Evolutionary conservation across 2,113 vertebrate genomes (phyloP), one percentile per base, ranked within the genome.

Genomic region (Poeciliopsis retropinna): DNA sequence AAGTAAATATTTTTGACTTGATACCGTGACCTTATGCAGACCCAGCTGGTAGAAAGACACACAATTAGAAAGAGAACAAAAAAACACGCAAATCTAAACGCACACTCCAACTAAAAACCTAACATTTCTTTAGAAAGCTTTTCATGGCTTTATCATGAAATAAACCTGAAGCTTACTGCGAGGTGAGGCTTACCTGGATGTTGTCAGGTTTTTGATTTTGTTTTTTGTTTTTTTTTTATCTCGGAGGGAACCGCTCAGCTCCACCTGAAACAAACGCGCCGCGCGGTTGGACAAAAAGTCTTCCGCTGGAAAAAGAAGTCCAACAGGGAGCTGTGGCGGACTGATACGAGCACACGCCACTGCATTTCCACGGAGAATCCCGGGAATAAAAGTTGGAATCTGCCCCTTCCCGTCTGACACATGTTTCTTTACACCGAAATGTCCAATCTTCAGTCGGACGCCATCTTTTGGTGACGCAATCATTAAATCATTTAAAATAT

Each of bases 151-250:
- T 8, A 47, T 5, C 37, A 2, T 28, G 25, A 68, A 34, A 32
- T 34, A 47, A 61, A 37, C 4, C 34, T 4, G 51, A 54, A 29
- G 15, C 14, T 31, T 29, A n/a, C 5, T 39, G 15, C 63, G 39
- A 57, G n/a, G 28, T 13, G 15, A 54, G 5, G 22, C 44, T 5
- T 81, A 84, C 85, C 81, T 87, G 77, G 29, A 29, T 62, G 75
- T 27, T 34, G 28, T 28, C 44, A 1, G 71, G 32, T 47, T 60
- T 34, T 63, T 60, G 25, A 4, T 31, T 31, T 31, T 30, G 29
- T 30, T 30, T 31, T 31, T 31, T 4, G 3, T 30, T 30, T 30
- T 30, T 30, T 30, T 30, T 32, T 63, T 60, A 27, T 51, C 66
- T 67, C 66, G 11, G 60, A 3, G 70, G 29, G 3, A 39, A 9